These are phyloP conservation scores for Drosophila quinaria DNA, from an alignment of 2,888 invertebrate genomes.

Conservation along the genomic window DNA sequence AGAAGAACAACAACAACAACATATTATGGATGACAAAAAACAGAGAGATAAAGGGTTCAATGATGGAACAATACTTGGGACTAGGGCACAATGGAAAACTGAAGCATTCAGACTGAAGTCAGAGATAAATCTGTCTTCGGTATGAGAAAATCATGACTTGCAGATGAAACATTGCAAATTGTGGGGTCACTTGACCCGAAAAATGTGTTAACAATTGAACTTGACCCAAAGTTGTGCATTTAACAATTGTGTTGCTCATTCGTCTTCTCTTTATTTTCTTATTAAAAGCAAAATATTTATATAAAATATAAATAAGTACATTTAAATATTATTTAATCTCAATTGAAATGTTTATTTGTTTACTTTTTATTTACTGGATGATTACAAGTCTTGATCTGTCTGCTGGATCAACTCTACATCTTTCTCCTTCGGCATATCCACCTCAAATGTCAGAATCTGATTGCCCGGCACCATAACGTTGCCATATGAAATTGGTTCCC, in stretches of 20 bases:
- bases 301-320: too few species aligned
- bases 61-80: slow-evolving; percentile 52
- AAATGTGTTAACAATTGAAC: slow-evolving; percentile 4
- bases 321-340: too few species aligned
- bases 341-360: background rate
- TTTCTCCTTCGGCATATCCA: slow-evolving; percentile 25
- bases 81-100: slow-evolving; percentile 24
- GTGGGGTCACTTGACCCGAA: slow-evolving; percentile 9
- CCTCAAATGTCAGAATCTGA: slow-evolving; percentile 30
- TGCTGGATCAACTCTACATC: too few species aligned
- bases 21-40: slow-evolving; percentile 50
- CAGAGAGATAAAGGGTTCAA: slow-evolving; percentile 34
- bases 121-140: slow-evolving; percentile 36
- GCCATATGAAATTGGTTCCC: slow-evolving; percentile 21
- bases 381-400: background rate
- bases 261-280: background rate
- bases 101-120: slow-evolving; percentile 11
- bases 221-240: background rate
- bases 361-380: background rate
- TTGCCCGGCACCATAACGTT: slow-evolving; percentile 51
- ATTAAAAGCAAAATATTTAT: too few species aligned
- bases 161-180: slow-evolving; percentile 23
- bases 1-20: slow-evolving; percentile 17
- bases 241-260: background rate
- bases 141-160: slow-evolving; percentile 16